Evolutionary conservation across 2,797 vertebrate species (phyloP).

Genomic region (Micropoecilia bifurca): DNA sequence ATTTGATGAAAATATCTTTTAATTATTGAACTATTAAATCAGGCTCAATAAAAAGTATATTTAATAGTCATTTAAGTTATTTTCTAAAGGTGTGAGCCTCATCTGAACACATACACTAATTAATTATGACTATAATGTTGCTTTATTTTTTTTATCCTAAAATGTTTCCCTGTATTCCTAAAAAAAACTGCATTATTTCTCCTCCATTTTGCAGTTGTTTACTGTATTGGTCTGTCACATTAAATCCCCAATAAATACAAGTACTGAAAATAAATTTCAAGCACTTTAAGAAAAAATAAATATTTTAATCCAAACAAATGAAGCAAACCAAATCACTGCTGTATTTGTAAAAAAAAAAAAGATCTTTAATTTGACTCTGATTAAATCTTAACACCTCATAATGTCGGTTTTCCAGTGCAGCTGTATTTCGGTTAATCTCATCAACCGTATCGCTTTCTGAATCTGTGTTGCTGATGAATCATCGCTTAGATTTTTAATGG

Average conservation of each 20-base stretch:
- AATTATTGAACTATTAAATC: not conserved
- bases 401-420: not conserved
- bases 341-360: not conserved
- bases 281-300: not conserved
- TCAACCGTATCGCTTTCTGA: conserved; percentile 5
- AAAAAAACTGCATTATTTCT: not conserved
- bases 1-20: not conserved
- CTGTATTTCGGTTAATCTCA: not conserved
- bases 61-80: not conserved
- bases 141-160: not conserved
- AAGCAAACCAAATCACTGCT: not conserved
- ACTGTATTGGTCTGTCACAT: not conserved
- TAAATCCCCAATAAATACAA: not conserved
- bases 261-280: not conserved
- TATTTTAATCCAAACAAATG: not conserved
- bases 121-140: not conserved
- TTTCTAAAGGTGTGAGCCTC: not conserved
- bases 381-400: conserved; percentile 14
- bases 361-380: conserved; percentile 16
- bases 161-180: not conserved
- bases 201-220: not conserved
- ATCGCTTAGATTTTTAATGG: conserved; percentile 28
- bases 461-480: not conserved
- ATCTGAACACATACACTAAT: not conserved
- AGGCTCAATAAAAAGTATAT: not conserved